A percentile compares a stretch with the other conserved stretches of the same genome.
phyloP scores from a whole-genome alignment of 2,113 vertebrate species.

The Gopherus evgoodei region DNA sequence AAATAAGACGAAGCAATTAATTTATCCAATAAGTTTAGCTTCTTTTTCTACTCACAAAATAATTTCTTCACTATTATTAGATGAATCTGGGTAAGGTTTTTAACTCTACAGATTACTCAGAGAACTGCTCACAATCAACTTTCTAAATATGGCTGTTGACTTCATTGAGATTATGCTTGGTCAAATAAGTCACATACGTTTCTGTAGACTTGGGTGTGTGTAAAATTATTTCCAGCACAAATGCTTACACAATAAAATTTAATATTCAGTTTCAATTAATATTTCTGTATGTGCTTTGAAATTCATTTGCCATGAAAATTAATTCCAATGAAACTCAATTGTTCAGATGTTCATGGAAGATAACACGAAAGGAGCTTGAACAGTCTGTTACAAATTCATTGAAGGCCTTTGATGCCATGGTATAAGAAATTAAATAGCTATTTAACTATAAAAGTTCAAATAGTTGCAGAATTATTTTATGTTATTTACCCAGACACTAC shows the following conservation, averaged over 20 bases:
- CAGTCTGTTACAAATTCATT: not conserved
- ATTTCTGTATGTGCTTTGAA: not conserved
- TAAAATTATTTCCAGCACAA: not conserved
- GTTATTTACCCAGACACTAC: not conserved
- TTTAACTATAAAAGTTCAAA: not conserved
- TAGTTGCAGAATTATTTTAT: not conserved
- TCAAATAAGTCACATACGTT: not conserved
- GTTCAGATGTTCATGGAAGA: not conserved
- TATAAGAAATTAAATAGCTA: not conserved
- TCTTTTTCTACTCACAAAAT: not conserved
- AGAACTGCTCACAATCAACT: not conserved
- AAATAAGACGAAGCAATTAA: not conserved
- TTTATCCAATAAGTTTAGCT: not conserved
- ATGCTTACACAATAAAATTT: not conserved
- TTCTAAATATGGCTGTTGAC: not conserved
- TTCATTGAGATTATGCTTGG: not conserved
- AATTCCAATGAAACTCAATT: not conserved
- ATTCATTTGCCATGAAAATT: conserved; percentile 5
- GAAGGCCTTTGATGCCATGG: not conserved
- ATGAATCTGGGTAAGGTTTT: not conserved
- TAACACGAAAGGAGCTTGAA: not conserved
- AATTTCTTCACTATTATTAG: not conserved
- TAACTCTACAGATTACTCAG: not conserved
- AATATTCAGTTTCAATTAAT: conserved; percentile 15
- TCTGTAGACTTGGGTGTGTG: not conserved